Conservation (phyloP, 2,797 vertebrate species). For the Acanthis flammea region DNA sequence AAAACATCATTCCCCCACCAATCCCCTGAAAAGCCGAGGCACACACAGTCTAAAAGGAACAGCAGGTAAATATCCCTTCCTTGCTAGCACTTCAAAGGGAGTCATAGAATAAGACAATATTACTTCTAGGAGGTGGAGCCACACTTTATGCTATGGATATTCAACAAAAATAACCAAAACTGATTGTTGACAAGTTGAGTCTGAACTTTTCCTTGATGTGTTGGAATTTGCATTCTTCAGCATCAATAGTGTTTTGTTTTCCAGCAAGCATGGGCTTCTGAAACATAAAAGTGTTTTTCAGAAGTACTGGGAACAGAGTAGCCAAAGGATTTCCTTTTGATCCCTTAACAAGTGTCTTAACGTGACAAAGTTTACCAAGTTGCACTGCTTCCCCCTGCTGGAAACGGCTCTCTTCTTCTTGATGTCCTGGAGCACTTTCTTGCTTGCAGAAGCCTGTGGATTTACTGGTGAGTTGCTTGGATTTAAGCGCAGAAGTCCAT, state of each 20-base stretch:
- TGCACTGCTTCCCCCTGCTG: slow-evolving; percentile 96
- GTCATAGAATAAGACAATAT: background rate
- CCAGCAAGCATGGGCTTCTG: background rate
- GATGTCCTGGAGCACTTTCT: slow-evolving; percentile 99
- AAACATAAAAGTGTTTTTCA: background rate
- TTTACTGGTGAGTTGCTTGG: slow-evolving; percentile 87
- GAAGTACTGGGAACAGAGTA: background rate
- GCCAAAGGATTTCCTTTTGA: background rate
- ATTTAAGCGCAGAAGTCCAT: background rate
- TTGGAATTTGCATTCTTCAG: background rate
- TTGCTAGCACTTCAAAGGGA: background rate
- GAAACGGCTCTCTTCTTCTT: slow-evolving; percentile 97
- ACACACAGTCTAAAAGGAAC: background rate
- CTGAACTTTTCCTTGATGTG: background rate
- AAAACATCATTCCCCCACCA: background rate
- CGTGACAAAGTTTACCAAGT: slow-evolving; percentile 98
- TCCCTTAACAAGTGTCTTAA: slow-evolving; percentile 82
- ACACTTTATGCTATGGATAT: background rate
- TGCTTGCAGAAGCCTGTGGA: slow-evolving; percentile 94
- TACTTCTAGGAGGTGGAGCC: background rate
- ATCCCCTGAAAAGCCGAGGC: background rate
- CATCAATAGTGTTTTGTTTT: background rate
- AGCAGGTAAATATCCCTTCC: background rate
- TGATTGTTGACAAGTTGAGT: background rate
- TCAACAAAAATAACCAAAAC: background rate